These are phyloP conservation scores for Argyrosomus japonicus DNA, from an alignment of 2,113 vertebrate genomes.

Conservation along the genomic window DNA sequence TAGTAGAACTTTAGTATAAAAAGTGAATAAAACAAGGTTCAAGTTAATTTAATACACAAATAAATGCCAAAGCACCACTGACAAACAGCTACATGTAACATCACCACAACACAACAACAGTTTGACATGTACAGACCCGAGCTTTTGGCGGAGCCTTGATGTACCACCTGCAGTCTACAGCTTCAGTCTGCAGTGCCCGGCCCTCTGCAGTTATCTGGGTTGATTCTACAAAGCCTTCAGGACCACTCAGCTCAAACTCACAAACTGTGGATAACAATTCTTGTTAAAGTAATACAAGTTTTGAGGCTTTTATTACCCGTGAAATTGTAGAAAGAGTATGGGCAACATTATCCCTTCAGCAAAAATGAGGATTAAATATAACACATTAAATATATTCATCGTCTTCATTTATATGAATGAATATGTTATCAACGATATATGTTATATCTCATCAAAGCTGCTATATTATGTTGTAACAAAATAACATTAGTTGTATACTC, in stretches of 20 bases:
- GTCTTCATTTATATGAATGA: neutral
- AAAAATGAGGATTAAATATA: neutral
- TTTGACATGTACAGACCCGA: constrained; percentile 84
- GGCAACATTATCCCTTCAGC: neutral
- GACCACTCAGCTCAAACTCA: constrained; percentile 96
- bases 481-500: constrained; percentile 75
- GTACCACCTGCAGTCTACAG: constrained; percentile 98
- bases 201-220: constrained; percentile 89
- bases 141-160: constrained; percentile 92
- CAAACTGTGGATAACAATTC: constrained; percentile 83
- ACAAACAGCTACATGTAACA: neutral
- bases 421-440: neutral
- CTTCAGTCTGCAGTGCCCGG: constrained; percentile 89
- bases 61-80: neutral
- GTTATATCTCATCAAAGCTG: no score
- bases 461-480: neutral
- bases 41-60: neutral
- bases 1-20: no score
- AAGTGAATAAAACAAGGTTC: no score
- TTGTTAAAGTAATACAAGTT: neutral
- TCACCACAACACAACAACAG: neutral
- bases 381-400: neutral
- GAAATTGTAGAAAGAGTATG: neutral
- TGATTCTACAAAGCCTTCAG: constrained; percentile 95
- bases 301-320: neutral